A percentile compares a stretch with the other conserved stretches of the same genome.
Conservation (phyloP, 2,113 vertebrate species). For the Sceloporus undulatus region DNA sequence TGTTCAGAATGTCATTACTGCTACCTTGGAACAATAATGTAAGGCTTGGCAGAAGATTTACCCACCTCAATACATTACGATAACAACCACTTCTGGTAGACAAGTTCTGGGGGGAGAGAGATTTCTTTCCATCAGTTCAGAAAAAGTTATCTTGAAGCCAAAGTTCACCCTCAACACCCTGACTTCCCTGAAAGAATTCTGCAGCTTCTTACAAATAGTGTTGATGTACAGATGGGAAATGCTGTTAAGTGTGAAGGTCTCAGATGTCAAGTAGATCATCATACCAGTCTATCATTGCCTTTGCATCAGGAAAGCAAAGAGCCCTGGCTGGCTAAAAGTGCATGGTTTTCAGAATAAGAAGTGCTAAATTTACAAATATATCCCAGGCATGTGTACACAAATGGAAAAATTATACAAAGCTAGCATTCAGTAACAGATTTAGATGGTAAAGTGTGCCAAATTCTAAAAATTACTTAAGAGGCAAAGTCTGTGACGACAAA, state of each 20-base stretch:
- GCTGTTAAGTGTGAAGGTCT: background rate
- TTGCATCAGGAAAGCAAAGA: background rate
- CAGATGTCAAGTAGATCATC: background rate
- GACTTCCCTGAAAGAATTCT: background rate
- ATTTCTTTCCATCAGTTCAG: background rate
- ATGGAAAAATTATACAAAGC: too few species aligned
- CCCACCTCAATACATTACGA: background rate
- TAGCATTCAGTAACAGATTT: background rate
- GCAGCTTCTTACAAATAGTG: background rate
- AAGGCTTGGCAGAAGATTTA: background rate
- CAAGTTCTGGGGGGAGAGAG: too few species aligned
- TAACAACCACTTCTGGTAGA: background rate
- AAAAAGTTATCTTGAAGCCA: background rate
- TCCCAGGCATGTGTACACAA: background rate
- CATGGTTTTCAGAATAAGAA: background rate
- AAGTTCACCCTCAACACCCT: background rate
- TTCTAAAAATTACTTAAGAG: background rate
- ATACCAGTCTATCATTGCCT: background rate
- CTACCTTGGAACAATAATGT: background rate
- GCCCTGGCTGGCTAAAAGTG: background rate
- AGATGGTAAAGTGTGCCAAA: background rate
- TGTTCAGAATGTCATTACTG: background rate
- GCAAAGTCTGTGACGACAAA: background rate
- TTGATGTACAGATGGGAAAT: background rate
- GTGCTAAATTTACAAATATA: background rate